Evolutionary conservation across 2,797 vertebrate species (phyloP).

Genomic region (Channallabes apus): DNA sequence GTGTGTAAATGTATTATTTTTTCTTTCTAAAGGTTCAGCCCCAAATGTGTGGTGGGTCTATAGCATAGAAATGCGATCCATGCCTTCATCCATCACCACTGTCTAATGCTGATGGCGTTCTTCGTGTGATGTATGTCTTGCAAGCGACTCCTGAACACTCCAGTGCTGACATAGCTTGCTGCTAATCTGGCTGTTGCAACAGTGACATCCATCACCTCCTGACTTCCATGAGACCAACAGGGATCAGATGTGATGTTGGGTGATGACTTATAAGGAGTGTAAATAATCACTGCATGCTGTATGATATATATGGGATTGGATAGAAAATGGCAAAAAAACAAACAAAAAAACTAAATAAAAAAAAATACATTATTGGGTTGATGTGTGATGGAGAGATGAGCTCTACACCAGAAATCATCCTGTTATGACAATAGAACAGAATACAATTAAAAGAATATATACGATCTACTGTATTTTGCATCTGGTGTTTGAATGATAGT

Average conservation of each 20-base stretch:
- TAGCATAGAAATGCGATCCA: conserved; percentile 42
- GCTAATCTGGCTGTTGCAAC: conserved; percentile 44
- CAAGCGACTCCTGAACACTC: conserved; percentile 38
- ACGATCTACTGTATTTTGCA: neutral
- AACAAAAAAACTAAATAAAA: too few species aligned
- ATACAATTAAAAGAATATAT: conserved; percentile 16
- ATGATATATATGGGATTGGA: conserved; percentile 8
- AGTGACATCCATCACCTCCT: conserved; percentile 35
- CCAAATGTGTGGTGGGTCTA: conserved; percentile 17
- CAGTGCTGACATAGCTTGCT: conserved; percentile 43
- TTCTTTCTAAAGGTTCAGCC: conserved; percentile 26
- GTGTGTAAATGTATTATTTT: conserved; percentile 14
- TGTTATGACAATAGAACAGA: neutral
- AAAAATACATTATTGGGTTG: neutral
- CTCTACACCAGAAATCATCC: neutral
- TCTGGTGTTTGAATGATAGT: neutral
- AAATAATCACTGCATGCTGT: conserved; percentile 25
- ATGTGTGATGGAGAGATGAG: conserved; percentile 9
- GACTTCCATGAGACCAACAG: conserved; percentile 41
- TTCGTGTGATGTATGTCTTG: conserved; percentile 37
- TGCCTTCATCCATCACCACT: conserved; percentile 42
- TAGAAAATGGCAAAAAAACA: conserved; percentile 1
- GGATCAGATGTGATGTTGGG: conserved; percentile 11
- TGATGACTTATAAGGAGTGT: conserved; percentile 33
- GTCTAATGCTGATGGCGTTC: conserved; percentile 39